A percentile compares a stretch with the other conserved stretches of the same genome.
These are phyloP conservation scores for Papio anubis DNA, from an alignment of 2,113 vertebrate genomes.

Conservation along the genomic window DNA sequence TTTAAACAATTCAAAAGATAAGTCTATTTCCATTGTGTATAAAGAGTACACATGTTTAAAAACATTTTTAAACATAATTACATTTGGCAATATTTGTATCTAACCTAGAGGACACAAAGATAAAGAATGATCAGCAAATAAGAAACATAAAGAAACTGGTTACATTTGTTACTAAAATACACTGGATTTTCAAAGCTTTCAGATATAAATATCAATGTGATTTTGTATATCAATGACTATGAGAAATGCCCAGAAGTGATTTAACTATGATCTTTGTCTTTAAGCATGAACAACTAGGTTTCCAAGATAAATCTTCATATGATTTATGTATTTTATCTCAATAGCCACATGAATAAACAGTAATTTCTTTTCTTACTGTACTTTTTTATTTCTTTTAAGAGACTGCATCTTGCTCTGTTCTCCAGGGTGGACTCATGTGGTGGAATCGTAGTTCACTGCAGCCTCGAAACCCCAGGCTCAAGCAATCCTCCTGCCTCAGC, in stretches of 20 bases:
- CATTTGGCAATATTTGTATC: not conserved
- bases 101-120: not conserved
- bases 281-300: not conserved
- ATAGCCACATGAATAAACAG: not conserved
- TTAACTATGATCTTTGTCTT: not conserved
- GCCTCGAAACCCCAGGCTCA: too few species aligned
- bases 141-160: not conserved
- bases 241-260: not conserved
- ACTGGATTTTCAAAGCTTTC: not conserved
- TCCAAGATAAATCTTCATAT: slow-evolving; percentile 2
- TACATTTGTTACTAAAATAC: not conserved
- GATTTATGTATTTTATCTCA: not conserved
- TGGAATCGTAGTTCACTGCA: too few species aligned
- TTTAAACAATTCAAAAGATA: not conserved
- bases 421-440: too few species aligned
- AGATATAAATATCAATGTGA: not conserved
- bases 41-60: not conserved
- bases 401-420: not conserved
- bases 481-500: too few species aligned
- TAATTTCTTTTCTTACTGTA: not conserved
- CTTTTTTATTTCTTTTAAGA: not conserved
- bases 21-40: not conserved
- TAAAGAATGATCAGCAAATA: not conserved
- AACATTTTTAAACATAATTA: not conserved
- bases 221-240: not conserved